Evolutionary conservation across 2,797 vertebrate genomes (phyloP).

Genomic region (Stomatorhinus walkeri): DNA sequence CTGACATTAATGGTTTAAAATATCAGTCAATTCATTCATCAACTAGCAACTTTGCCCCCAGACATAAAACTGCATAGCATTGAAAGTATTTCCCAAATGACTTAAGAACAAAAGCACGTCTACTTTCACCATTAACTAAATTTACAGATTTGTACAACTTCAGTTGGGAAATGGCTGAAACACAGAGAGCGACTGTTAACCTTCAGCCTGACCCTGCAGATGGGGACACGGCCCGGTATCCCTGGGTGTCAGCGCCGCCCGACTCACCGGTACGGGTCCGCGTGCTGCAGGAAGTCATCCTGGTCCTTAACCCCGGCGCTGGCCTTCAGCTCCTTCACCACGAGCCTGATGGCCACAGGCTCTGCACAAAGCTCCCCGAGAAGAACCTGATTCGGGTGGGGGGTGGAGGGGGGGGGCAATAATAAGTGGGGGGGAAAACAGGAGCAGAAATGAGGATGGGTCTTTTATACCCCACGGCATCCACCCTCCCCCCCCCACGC

Average conservation of each 20-base stretch:
- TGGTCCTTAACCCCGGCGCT: constrained; percentile 63
- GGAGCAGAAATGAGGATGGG: neutral
- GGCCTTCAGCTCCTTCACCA: constrained; percentile 69
- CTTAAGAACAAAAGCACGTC: neutral
- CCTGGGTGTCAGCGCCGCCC: too few relatives aligned
- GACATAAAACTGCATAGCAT: neutral
- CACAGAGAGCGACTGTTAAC: neutral
- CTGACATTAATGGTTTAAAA: neutral
- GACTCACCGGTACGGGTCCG: constrained; percentile 65
- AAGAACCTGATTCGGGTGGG: constrained; percentile 45
- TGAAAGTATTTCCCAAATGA: neutral
- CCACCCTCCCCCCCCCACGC: constrained; percentile 40
- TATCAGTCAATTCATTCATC: neutral
- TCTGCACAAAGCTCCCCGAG: constrained; percentile 68
- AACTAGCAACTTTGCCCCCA: neutral
- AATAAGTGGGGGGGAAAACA: neutral
- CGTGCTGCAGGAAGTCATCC: constrained; percentile 62
- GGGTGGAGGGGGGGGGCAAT: too few relatives aligned
- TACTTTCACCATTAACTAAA: neutral
- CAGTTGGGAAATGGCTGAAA: neutral
- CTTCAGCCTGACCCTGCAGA: neutral
- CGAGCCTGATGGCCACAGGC: constrained; percentile 57
- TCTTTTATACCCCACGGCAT: constrained; percentile 8
- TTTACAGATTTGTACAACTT: neutral
- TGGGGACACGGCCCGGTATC: neutral